Evolutionary conservation across 2,113 vertebrate species (phyloP).

Genomic region (Gasterosteus aculeatus): DNA sequence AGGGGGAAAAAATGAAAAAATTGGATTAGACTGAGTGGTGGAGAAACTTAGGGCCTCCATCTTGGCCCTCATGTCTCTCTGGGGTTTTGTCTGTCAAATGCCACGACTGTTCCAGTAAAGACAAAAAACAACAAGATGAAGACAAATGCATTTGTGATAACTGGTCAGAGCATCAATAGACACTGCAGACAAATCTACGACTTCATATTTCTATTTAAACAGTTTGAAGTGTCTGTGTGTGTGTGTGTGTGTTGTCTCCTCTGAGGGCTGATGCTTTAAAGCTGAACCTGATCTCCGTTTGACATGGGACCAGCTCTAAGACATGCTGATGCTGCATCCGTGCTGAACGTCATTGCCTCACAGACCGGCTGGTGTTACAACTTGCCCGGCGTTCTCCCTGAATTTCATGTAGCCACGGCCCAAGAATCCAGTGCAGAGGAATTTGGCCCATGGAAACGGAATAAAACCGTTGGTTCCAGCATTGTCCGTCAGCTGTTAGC

Average conservation of each 20-base stretch:
- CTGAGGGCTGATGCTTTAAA: not conserved
- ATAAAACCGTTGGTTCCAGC: not conserved
- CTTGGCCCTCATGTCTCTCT: not conserved
- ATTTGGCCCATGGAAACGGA: conserved; percentile 28
- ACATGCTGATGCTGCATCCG: conserved; percentile 35
- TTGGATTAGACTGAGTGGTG: not conserved
- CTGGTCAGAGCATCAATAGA: too few species aligned
- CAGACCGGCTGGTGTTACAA: conserved; percentile 49
- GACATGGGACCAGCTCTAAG: conserved; percentile 4
- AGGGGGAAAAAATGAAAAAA: too few species aligned
- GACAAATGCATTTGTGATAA: not conserved
- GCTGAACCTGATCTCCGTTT: conserved; percentile 9
- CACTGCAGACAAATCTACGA: too few species aligned
- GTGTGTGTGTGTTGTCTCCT: not conserved
- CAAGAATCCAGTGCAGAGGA: conserved; percentile 8
- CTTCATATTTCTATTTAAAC: too few species aligned
- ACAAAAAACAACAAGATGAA: too few species aligned
- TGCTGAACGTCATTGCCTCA: conserved; percentile 15
- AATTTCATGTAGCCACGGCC: conserved; percentile 43
- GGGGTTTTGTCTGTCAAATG: too few species aligned
- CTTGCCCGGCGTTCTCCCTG: conserved; percentile 56
- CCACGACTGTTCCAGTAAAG: too few species aligned
- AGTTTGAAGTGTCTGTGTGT: not conserved
- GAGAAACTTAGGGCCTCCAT: not conserved
- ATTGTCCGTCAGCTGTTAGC: not conserved